phyloP scores from a whole-genome alignment of 2,113 vertebrate species.

The Scortum barcoo region DNA sequence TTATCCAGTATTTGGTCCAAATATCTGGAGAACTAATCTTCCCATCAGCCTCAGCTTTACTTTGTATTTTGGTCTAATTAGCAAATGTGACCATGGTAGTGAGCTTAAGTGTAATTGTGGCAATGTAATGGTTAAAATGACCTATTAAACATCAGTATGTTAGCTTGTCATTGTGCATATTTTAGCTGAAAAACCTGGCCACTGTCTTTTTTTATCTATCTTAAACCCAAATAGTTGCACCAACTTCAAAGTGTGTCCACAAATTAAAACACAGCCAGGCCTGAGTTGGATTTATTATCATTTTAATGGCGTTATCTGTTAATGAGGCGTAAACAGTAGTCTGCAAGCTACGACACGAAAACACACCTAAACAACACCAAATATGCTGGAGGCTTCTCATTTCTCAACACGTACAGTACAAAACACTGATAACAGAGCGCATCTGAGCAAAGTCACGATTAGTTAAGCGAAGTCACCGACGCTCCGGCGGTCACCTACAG shows the following conservation, averaged over 20 bases:
- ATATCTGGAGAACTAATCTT: neutral
- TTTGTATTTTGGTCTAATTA: neutral
- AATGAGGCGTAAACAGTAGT: slow-evolving; percentile 51
- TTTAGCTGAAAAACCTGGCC: too few species aligned
- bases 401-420: slow-evolving; percentile 55
- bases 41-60: neutral
- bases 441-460: slow-evolving; percentile 51
- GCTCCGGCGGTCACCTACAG: slow-evolving; percentile 35
- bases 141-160: too few species aligned
- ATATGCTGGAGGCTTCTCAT: slow-evolving; percentile 32
- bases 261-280: slow-evolving; percentile 25
- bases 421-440: slow-evolving; percentile 59
- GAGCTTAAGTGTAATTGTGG: neutral
- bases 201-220: too few species aligned
- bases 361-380: slow-evolving; percentile 52
- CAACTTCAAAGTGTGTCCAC: neutral
- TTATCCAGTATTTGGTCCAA: neutral
- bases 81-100: neutral
- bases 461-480: slow-evolving; percentile 57
- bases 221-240: neutral
- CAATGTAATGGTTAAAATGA: too few species aligned
- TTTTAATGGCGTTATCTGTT: slow-evolving; percentile 61
- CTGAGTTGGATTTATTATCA: slow-evolving; percentile 10
- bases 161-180: too few species aligned
- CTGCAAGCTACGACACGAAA: slow-evolving; percentile 58